Evolutionary conservation across 2,113 vertebrate genomes (phyloP).

Genomic region (Siphamia tubifer): DNA sequence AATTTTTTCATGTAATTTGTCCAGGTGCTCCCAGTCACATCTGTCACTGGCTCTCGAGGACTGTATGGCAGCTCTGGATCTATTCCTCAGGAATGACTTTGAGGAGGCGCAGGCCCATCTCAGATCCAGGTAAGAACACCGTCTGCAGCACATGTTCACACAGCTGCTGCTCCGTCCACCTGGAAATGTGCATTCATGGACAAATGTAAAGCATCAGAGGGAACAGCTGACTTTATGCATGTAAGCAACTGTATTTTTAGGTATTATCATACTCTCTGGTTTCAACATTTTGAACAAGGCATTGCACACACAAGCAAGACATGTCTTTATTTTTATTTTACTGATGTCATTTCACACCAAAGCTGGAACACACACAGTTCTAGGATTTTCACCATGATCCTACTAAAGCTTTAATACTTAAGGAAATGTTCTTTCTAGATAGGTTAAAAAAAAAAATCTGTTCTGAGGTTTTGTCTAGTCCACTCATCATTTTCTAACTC

Average conservation of each 20-base stretch:
- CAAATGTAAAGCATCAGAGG: not conserved
- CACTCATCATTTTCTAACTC: too few species aligned
- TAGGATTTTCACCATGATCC: not conserved
- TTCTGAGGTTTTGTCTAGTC: too few species aligned
- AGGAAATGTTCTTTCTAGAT: not conserved
- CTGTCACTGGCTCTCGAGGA: slow-evolving; percentile 88
- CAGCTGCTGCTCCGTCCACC: not conserved
- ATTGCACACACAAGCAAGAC: not conserved
- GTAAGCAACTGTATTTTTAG: not conserved
- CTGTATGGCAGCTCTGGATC: slow-evolving; percentile 92
- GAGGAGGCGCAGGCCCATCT: slow-evolving; percentile 89
- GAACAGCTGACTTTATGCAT: not conserved
- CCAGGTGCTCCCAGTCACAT: slow-evolving; percentile 81
- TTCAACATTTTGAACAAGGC: not conserved
- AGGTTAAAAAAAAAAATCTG: not conserved
- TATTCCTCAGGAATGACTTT: slow-evolving; percentile 94
- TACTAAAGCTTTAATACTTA: too few species aligned
- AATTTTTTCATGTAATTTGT: slow-evolving; percentile 30
- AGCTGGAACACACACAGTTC: not conserved
- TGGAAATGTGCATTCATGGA: not conserved
- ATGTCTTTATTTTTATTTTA: not conserved
- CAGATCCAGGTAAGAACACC: slow-evolving; percentile 83
- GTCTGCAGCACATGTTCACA: not conserved
- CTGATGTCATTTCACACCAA: not conserved
- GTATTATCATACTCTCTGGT: not conserved